These are phyloP conservation scores for Capitulum mitella DNA, from an alignment of 2,888 invertebrate species.

Conservation along the genomic window DNA sequence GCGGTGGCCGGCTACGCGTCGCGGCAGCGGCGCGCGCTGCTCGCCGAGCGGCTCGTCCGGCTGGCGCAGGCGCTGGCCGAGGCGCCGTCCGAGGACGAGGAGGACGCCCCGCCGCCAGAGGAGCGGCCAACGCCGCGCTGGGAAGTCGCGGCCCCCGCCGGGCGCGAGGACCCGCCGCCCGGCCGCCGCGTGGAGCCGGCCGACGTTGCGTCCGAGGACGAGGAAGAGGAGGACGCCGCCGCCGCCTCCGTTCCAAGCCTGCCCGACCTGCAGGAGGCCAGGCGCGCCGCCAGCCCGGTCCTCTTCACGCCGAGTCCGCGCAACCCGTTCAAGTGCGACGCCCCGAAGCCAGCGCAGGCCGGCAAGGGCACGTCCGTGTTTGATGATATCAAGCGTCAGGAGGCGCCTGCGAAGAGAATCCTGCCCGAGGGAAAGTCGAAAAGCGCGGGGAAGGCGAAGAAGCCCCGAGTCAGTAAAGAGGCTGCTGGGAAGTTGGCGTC, in stretches of 20 bases:
- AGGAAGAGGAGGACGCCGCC: background rate
- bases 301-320: background rate
- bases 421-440: background rate
- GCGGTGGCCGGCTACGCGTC: conserved; percentile 21
- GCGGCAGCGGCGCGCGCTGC: background rate
- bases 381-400: background rate
- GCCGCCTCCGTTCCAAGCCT: background rate
- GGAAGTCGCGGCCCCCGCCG: background rate
- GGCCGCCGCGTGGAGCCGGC: background rate
- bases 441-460: background rate
- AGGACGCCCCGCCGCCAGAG: background rate
- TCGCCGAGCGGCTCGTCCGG: background rate
- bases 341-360: background rate
- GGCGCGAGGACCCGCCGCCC: background rate
- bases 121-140: background rate
- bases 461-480: background rate
- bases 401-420: background rate
- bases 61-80: conserved; percentile 15
- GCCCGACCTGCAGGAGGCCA: background rate
- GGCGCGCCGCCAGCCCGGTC: background rate
- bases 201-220: background rate
- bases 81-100: background rate
- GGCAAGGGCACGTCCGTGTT: conserved; percentile 1
- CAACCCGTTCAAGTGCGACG: background rate
- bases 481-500: background rate